phyloP scores from a whole-genome alignment of 2,888 invertebrate genomes.

The Neria commutata region DNA sequence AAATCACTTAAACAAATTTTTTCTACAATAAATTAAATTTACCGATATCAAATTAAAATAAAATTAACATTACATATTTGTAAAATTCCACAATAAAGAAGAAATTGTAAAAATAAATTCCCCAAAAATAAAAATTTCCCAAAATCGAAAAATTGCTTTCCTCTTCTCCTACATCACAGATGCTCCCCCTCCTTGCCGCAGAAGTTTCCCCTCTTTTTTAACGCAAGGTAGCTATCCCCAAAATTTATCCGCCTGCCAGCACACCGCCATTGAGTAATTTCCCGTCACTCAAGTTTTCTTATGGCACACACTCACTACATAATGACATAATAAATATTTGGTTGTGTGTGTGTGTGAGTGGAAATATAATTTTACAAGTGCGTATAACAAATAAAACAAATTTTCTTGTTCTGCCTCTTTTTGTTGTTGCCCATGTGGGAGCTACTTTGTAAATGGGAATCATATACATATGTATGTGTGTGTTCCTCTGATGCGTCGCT shows the following conservation, averaged over 20 bases:
- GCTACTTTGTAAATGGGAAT: neutral
- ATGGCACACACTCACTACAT: constrained; percentile 16
- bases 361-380: constrained; percentile 18
- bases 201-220: no score
- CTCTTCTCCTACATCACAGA: no score
- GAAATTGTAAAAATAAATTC: no score
- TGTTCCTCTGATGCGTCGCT: constrained; percentile 9
- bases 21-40: no score
- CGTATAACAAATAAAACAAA: constrained; percentile 1
- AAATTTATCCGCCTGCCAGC: neutral
- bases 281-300: neutral
- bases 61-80: no score
- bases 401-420: neutral
- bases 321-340: constrained; percentile 43
- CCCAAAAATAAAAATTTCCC: no score
- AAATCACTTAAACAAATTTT: no score
- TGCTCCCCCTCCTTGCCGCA: no score
- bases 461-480: constrained; percentile 14
- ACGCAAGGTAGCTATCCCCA: no score
- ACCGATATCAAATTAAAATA: no score
- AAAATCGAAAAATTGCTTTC: no score
- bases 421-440: constrained; percentile 38
- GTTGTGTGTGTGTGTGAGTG: constrained; percentile 10
- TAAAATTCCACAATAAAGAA: no score
- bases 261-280: neutral